Conservation (phyloP, 2,797 vertebrate species). For the Malacoctenus gilli region DNA sequence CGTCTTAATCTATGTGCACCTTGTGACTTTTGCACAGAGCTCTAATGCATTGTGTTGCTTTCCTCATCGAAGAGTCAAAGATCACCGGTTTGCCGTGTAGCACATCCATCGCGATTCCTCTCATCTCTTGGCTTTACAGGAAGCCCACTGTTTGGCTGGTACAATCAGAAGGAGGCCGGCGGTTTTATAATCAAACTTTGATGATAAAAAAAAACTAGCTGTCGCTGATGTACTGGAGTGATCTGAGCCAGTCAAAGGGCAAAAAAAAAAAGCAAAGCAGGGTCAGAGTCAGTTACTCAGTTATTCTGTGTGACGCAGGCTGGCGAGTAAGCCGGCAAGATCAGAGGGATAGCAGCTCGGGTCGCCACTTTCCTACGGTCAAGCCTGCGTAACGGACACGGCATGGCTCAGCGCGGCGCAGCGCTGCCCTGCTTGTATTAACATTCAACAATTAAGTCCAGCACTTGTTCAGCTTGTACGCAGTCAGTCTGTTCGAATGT, state of each 20-base stretch:
- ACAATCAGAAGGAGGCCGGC: slow-evolving; percentile 11
- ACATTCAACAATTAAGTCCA: slow-evolving; percentile 53
- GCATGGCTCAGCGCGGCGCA: slow-evolving; percentile 18
- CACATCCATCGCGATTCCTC: slow-evolving; percentile 42
- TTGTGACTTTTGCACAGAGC: slow-evolving; percentile 21
- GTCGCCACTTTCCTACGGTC: slow-evolving; percentile 25
- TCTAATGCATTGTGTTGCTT: slow-evolving; percentile 42
- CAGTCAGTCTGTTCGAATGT: slow-evolving; percentile 58
- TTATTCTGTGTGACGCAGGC: slow-evolving; percentile 22
- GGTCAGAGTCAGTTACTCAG: slow-evolving; percentile 36
- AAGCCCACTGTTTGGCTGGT: slow-evolving; percentile 19
- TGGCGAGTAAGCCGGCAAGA: slow-evolving; percentile 25
- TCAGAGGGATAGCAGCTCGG: slow-evolving; percentile 34
- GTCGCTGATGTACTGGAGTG: slow-evolving; percentile 24
- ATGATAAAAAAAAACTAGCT: slow-evolving; percentile 46
- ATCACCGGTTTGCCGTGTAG: slow-evolving; percentile 31
- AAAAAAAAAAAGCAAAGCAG: slow-evolving; percentile 34
- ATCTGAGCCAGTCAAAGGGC: slow-evolving; percentile 10
- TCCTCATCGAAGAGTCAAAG: slow-evolving; percentile 39
- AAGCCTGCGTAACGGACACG: slow-evolving; percentile 33
- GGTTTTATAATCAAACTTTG: slow-evolving; percentile 54
- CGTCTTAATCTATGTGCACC: slow-evolving; percentile 54
- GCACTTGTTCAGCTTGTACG: slow-evolving; percentile 55
- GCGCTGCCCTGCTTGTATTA: slow-evolving; percentile 34
- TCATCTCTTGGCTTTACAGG: slow-evolving; percentile 39